Conservation (phyloP, 1,140 invertebrate species). For the Euwallacea fornicatus region DNA sequence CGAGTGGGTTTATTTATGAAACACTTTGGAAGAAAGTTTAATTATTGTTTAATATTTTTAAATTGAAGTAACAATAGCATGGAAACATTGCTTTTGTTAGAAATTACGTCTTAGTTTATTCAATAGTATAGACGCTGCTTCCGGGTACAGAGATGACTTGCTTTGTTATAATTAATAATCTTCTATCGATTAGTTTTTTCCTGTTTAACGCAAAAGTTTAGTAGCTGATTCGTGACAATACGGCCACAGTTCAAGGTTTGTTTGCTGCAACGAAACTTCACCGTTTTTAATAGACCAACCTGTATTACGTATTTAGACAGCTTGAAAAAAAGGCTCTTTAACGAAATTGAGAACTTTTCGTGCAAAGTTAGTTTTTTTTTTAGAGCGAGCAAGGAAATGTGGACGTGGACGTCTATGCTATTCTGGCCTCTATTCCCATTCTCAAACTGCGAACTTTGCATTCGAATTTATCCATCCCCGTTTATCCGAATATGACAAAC, state of each 20-base stretch:
- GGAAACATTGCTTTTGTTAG: background rate
- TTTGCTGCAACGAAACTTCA: background rate
- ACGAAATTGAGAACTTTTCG: no score
- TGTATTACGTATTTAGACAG: no score
- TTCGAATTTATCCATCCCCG: no score
- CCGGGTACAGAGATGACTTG: slow-evolving; percentile 26
- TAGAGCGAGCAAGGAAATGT: no score
- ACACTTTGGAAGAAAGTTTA: background rate
- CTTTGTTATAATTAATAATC: slow-evolving; percentile 27
- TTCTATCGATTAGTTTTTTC: slow-evolving; percentile 20
- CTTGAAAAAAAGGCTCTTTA: no score
- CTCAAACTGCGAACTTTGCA: no score
- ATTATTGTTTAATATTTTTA: background rate
- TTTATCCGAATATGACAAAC: no score
- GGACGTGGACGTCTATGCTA: no score
- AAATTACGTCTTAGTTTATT: background rate
- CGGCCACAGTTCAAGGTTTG: slow-evolving; percentile 20
- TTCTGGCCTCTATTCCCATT: no score
- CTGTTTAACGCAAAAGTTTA: slow-evolving; percentile 6
- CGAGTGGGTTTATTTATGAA: slow-evolving; percentile 1
- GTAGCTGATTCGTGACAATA: slow-evolving; percentile 5
- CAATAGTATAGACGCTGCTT: background rate
- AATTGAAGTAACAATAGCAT: background rate
- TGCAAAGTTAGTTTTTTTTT: no score
- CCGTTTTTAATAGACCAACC: no score